Base-by-base conservation (phyloP, 2,888 invertebrate genomes). In the Habroteleia sp. region DNA sequence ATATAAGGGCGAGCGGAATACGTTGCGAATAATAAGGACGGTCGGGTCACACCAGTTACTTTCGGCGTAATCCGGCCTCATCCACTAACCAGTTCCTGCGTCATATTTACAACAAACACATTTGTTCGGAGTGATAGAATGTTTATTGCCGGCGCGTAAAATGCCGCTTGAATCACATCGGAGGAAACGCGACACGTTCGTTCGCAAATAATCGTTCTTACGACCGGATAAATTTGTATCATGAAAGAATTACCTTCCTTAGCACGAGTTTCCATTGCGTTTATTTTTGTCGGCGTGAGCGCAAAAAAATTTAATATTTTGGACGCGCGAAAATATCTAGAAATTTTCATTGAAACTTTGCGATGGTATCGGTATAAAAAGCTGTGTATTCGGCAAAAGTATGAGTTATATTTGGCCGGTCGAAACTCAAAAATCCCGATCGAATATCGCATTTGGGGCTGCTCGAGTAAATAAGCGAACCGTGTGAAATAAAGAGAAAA, bases 1-100 rank as follows among this genome's bases (percentile, higher is more conserved):
- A 83, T 82, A 80, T 82, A 80, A 81, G 72, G 74, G 76, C 46
- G 66, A 63, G 74, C 72, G 46, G 80, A 84, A 84, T 83, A 83
- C 80, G 81, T 77, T 79, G 80, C 77, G 63, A 54, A 79, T 83
- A 84, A 84, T 84, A 84, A 83, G 81, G 78, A 81, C 74, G 78
- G 76, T 68, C 73, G 68, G 77, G 77, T 77, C 79, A 78, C 82
- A 80, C 76, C 83, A 81, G 83, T 83, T 83, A 85, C 82, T 84
- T 81, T 81, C 82, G 81, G 81, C 82, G 84, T 81, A 78, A 77
- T 77, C 46, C 63, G 7, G 14, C 17, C 20, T 23, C 52, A 44
- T 58, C 42, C 20, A 39, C 17, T 42, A 33, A 27, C 37, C 31
- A 35, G 27, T 25, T 50, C 3, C 27, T n/a, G n/a, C 17, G 27